Base-by-base conservation (phyloP, 2,888 invertebrate genomes). In the Harpalus rubripes region DNA sequence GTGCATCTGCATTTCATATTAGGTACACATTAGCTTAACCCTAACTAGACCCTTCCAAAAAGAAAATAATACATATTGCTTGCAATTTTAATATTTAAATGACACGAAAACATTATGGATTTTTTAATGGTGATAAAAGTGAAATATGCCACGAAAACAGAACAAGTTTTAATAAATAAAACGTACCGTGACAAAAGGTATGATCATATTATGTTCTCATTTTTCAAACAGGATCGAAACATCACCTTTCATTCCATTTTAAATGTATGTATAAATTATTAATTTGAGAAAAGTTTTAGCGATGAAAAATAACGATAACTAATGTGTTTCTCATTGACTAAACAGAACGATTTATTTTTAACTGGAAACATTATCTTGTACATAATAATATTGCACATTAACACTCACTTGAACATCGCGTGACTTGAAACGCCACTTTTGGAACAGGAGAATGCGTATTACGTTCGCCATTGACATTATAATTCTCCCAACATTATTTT, bases 331-430 rank as follows among this genome's bases (percentile, higher is more conserved):
- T 63, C 63, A 63, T 63, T 63, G 63, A 63, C 63, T 26, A 63
- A 63, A 26, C 18, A 22, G 22, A 22, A 12, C 63, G 18, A 63
- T 63, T 63, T 72, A 72, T 72, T 41, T 41, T 72, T 39, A 72
- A 72, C 72, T 44, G 12, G 72, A 72, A 72, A 72, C 44, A 41
- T 72, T 72, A 72, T 72, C 72, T 72, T 72, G 72, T 72, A 32
- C 72, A 72, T 72, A 72, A 72, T 72, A 72, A 72, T 72, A 44
- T 41, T 72, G 72, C 44, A 72, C 41, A 72, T 72, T 72, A 72
- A 26, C 72, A 41, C 72, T 41, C 16, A 44, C 72, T 72, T 41
- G 72, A 72, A 18, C 16, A 72, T 72, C 72, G 72, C 72, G 72
- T 72, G 72, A 72, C 72, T n/a, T 15, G 44, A 18, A 72, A 39